A percentile compares a stretch with the other conserved stretches of the same genome.
Evolutionary conservation across 2,113 vertebrate species (phyloP).

Genomic region (Vimba vimba): DNA sequence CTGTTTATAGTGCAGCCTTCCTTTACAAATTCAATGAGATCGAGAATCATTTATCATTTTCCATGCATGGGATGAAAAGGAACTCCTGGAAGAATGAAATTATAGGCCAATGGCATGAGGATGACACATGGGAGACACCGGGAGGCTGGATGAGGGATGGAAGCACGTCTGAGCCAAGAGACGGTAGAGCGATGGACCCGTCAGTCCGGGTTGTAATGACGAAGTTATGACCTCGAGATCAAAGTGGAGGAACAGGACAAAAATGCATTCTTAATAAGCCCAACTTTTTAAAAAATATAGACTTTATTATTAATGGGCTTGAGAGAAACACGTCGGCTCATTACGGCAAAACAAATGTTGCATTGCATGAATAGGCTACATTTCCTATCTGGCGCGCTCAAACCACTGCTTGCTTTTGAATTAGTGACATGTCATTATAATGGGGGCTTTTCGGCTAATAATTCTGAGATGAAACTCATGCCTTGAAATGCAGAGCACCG

Average conservation of each 20-base stretch:
- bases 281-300: background rate
- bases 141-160: conserved; percentile 29
- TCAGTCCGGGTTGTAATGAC: background rate
- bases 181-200: background rate
- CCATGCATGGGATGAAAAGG: conserved; percentile 32
- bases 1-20: conserved; percentile 67
- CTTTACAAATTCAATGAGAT: conserved; percentile 61
- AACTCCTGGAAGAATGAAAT: conserved; percentile 23
- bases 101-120: background rate
- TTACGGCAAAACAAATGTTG: background rate
- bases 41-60: conserved; percentile 54
- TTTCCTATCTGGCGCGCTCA: background rate
- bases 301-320: background rate
- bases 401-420: background rate
- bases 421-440: background rate
- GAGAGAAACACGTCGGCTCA: background rate
- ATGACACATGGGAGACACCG: background rate
- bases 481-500: background rate
- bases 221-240: conserved; percentile 36
- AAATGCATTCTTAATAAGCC: conserved; percentile 16
- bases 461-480: conserved; percentile 1
- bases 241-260: conserved; percentile 25
- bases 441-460: background rate
- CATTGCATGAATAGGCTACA: background rate
- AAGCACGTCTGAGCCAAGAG: background rate